phyloP scores from a whole-genome alignment of 1,140 invertebrate species.

The Venustaconcha ellipsiformis region DNA sequence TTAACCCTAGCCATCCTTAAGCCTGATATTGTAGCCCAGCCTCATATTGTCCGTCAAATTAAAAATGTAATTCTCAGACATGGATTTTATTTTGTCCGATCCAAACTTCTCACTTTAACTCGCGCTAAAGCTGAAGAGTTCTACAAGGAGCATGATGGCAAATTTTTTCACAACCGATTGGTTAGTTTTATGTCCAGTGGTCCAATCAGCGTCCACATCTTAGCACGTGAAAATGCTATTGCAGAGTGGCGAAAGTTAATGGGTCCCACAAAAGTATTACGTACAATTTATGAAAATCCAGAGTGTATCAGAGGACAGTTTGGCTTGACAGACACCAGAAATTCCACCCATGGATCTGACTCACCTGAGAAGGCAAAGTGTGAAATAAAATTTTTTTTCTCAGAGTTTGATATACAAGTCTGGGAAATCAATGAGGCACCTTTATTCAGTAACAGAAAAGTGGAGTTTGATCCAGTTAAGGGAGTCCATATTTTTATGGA shows the following conservation, averaged over 20 bases:
- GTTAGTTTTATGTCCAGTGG: constrained; percentile 91
- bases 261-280: constrained; percentile 87
- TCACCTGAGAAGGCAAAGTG: constrained; percentile 79
- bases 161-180: constrained; percentile 90
- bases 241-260: constrained; percentile 83
- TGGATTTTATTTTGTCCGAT: constrained; percentile 82
- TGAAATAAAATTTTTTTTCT: constrained; percentile 88
- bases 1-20: constrained; percentile 65
- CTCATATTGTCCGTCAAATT: constrained; percentile 59
- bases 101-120: constrained; percentile 76
- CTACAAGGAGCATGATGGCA: constrained; percentile 84
- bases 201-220: constrained; percentile 81
- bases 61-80: constrained; percentile 76
- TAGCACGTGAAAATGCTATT: constrained; percentile 83
- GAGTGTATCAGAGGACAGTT: constrained; percentile 82
- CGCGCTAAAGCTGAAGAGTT: constrained; percentile 79
- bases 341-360: constrained; percentile 94
- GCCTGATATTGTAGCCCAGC: constrained; percentile 60
- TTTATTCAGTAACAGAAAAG: too few relatives aligned
- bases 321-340: constrained; percentile 92
- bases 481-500: too few relatives aligned
- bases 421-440: constrained; percentile 65
- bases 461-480: too few relatives aligned
- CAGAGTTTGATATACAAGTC: constrained; percentile 77
- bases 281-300: constrained; percentile 81